Evolutionary conservation across 1,140 invertebrate genomes (phyloP).

Genomic region (Drosophila sechellia): DNA sequence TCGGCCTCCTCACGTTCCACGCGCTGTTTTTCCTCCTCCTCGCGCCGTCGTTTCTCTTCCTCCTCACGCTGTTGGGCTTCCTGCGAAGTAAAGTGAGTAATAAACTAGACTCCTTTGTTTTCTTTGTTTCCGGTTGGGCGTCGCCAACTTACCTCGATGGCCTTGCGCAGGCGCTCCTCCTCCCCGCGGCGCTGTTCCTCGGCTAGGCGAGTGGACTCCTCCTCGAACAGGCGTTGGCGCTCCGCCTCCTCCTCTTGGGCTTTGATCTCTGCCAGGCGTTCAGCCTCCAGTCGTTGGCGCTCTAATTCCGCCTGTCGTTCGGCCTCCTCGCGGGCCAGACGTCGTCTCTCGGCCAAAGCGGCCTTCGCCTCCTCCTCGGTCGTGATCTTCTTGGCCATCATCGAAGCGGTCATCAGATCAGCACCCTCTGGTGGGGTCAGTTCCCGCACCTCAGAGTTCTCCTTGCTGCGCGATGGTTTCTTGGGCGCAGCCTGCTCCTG

Average conservation of each 20-base stretch:
- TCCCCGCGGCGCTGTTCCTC: constrained; percentile 90
- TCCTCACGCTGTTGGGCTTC: constrained; percentile 88
- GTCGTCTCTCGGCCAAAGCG: constrained; percentile 92
- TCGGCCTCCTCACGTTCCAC: constrained; percentile 91
- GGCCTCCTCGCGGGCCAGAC: constrained; percentile 93
- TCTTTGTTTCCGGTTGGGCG: background rate
- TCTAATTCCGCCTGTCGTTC: constrained; percentile 94
- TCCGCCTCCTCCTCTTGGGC: constrained; percentile 94
- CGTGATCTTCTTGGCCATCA: constrained; percentile 89
- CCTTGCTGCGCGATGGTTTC: constrained; percentile 76
- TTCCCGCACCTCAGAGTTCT: constrained; percentile 78
- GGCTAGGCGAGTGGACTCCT: constrained; percentile 89
- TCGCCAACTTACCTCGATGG: constrained; percentile 87
- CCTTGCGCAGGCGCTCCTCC: constrained; percentile 89
- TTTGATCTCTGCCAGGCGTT: constrained; percentile 90
- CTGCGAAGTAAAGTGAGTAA: constrained; percentile 52
- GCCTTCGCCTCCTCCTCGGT: constrained; percentile 96
- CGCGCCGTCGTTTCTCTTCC: constrained; percentile 87
- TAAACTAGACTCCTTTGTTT: background rate
- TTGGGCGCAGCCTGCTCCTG: constrained; percentile 33
- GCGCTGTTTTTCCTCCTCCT: constrained; percentile 89
- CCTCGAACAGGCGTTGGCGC: constrained; percentile 90
- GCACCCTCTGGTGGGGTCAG: constrained; percentile 69
- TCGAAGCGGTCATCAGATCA: constrained; percentile 86
- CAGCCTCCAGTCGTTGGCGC: constrained; percentile 89